These are phyloP conservation scores for Diarsia brunnea DNA, from an alignment of 2,888 invertebrate genomes.

Conservation along the genomic window DNA sequence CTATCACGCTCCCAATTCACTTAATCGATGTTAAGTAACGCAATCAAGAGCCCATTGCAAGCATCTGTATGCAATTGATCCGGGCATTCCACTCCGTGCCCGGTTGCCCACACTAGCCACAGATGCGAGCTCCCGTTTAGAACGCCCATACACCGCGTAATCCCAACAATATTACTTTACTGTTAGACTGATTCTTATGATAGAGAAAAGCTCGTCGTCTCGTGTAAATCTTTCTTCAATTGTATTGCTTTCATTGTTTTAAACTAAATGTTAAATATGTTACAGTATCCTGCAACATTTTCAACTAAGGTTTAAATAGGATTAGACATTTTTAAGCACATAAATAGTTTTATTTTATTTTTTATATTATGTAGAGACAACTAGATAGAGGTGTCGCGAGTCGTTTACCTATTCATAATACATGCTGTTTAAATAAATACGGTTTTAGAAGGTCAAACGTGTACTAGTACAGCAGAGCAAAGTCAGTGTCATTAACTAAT, in stretches of 20 bases:
- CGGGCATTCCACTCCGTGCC: slow-evolving; percentile 71
- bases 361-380: background rate
- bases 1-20: slow-evolving; percentile 70
- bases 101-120: slow-evolving; percentile 56
- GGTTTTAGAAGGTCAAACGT: slow-evolving; percentile 64
- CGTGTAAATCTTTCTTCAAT: slow-evolving; percentile 16
- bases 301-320: too few relatives aligned
- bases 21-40: slow-evolving; percentile 74
- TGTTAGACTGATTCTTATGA: slow-evolving; percentile 51
- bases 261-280: too few relatives aligned
- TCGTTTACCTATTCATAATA: slow-evolving; percentile 18
- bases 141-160: slow-evolving; percentile 64
- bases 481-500: slow-evolving; percentile 78
- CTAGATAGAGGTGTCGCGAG: background rate
- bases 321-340: too few relatives aligned
- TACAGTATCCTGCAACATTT: too few relatives aligned
- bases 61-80: slow-evolving; percentile 80
- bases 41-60: slow-evolving; percentile 71
- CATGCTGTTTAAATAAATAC: slow-evolving; percentile 54
- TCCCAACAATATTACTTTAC: slow-evolving; percentile 56
- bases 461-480: slow-evolving; percentile 64
- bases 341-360: background rate
- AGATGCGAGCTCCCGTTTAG: slow-evolving; percentile 65
- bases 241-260: background rate
- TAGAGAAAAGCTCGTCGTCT: slow-evolving; percentile 15